Base-by-base conservation (phyloP, 2,797 vertebrate genomes). In the Gephyroberyx darwinii region DNA sequence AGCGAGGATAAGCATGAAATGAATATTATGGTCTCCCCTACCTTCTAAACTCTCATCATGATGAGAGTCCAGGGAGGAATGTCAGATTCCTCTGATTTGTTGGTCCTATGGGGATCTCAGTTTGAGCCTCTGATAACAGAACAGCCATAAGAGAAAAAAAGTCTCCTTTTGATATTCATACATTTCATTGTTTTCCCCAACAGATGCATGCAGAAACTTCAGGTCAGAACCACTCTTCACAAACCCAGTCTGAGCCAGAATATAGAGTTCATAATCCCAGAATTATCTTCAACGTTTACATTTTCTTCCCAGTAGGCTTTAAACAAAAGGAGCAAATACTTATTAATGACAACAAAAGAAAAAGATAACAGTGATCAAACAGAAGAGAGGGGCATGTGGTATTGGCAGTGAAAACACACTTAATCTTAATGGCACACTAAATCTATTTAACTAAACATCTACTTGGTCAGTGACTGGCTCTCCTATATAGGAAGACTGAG, bases 121-220 rank as follows among this genome's bases (percentile, higher is more conserved):
- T 90, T 84, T 92, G 88, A 90, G 90, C 93, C 91, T 92, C 82
- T 88, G 92, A 91, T 86, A 95, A 92, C 89, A 93, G 90, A 90
- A 92, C 91, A 95, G 90, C 92, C 94, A 94, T 95, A 93, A 94
- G 94, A 94, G 93, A 91, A 92, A 93, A 68, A 67, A 65, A 89
- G 63, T 84, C 74, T 89, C 73, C 71, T 81, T 87, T 88, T 91
- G 69, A 90, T 87, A 83, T 87, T 85, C 73, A 57, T 77, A 85
- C 77, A 84, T 83, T 84, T 86, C 54, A 43, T 58, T 83, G 62
- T 77, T 76, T 81, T 74, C 55, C 87, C 89, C 56, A 84, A 82
- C 83, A 91, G 86, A 87, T 80, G 91, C 94, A 93, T 94, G 94
- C 92, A 93, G 81, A 86, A 78, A 58, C 80, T 87, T 84, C 77